These are phyloP conservation scores for Camponotus floridanus DNA, from an alignment of 1,140 invertebrate species.

Conservation along the genomic window DNA sequence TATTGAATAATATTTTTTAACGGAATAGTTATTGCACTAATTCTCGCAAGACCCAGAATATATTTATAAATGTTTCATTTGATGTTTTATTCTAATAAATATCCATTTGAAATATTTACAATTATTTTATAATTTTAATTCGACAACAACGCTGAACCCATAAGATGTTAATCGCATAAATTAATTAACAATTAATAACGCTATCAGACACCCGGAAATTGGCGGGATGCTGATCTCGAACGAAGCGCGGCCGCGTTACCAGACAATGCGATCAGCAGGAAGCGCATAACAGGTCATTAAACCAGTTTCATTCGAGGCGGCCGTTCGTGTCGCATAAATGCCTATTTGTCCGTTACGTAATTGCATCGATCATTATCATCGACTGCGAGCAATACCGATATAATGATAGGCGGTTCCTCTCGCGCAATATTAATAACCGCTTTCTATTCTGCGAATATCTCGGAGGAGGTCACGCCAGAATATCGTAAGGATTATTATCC, in stretches of 20 bases:
- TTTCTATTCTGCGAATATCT: conserved; percentile 36
- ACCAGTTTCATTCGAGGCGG: conserved; percentile 69
- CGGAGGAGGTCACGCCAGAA: not conserved
- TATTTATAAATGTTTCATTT: too few species aligned
- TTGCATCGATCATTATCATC: conserved; percentile 66
- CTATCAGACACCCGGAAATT: conserved; percentile 32
- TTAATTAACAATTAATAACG: conserved; percentile 37
- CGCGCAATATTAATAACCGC: conserved; percentile 55
- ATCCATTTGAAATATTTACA: not conserved
- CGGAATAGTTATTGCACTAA: not conserved
- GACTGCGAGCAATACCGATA: conserved; percentile 43
- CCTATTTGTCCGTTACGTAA: conserved; percentile 65
- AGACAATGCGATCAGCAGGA: conserved; percentile 74
- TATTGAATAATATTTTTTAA: not conserved
- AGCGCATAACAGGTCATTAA: conserved; percentile 74
- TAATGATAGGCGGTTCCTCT: conserved; percentile 51
- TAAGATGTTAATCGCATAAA: not conserved
- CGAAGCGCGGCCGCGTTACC: conserved; percentile 28
- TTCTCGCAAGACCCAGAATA: not conserved
- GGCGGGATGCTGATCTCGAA: conserved; percentile 10
- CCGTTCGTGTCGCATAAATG: conserved; percentile 65
- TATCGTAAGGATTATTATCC: conserved; percentile 6
- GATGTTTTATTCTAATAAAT: not conserved
- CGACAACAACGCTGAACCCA: not conserved
- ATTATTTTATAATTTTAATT: conserved; percentile 12